A percentile compares a stretch with the other conserved stretches of the same genome.
These are phyloP conservation scores for Mustela lutreola DNA, from an alignment of 2,113 vertebrate species.

Conservation along the genomic window DNA sequence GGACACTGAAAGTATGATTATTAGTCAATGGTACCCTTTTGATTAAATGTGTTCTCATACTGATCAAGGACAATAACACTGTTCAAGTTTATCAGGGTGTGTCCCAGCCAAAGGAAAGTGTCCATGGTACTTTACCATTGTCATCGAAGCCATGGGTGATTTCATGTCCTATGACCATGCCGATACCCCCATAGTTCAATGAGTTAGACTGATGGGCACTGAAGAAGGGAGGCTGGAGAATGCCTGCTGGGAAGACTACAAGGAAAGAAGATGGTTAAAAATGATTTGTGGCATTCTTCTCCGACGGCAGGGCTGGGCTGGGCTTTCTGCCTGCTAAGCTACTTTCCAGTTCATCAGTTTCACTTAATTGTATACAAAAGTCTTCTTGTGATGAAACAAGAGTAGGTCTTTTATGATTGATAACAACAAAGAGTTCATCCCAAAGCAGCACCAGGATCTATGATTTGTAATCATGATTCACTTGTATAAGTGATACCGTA, in stretches of 20 bases:
- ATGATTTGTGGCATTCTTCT: accelerated
- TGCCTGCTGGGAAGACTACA: slow-evolving; percentile 97
- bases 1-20: not conserved
- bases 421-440: not conserved
- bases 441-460: not conserved
- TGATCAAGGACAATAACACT: not conserved
- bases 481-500: not conserved
- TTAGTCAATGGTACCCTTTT: not conserved
- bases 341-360: not conserved
- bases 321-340: not conserved
- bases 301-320: accelerated
- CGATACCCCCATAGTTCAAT: slow-evolving; percentile 96
- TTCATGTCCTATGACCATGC: slow-evolving; percentile 99
- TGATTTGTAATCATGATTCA: not conserved
- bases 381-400: slow-evolving; percentile 20
- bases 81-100: not conserved
- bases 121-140: slow-evolving; percentile 90
- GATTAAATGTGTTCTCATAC: not conserved
- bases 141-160: slow-evolving; percentile 98
- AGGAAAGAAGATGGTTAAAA: slow-evolving; percentile 43
- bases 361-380: not conserved
- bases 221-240: slow-evolving; percentile 98
- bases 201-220: slow-evolving; percentile 93
- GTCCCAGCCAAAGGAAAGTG: not conserved
- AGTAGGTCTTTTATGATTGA: not conserved